Percentiles rank a stretch among this genome's conserved stretches.
phyloP scores from a whole-genome alignment of 53 echinoderm and acorn worm genomes.

The Echinarachnius parma region DNA sequence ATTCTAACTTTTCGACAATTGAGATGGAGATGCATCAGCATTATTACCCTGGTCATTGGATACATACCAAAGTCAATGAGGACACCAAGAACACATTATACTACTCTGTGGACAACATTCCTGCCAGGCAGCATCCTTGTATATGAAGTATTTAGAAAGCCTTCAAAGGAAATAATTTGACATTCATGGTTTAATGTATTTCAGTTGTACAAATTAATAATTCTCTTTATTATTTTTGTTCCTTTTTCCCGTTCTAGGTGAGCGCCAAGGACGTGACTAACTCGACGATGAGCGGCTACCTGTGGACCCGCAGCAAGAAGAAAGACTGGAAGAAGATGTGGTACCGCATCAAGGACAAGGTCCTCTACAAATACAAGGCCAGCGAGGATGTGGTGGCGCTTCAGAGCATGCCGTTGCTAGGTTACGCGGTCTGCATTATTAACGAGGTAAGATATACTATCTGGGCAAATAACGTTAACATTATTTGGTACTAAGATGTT shows the following conservation, averaged over 20 bases:
- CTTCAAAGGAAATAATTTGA: too few relatives aligned
- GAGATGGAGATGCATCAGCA: too few relatives aligned
- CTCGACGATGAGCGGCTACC: constrained; percentile 89
- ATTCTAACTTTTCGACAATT: too few relatives aligned
- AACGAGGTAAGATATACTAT: constrained; percentile 60
- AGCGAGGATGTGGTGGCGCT: constrained; percentile 93
- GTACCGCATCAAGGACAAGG: constrained; percentile 94
- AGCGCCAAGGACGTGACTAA: constrained; percentile 64
- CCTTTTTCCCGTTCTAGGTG: constrained; percentile 55
- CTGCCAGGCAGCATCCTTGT: too few relatives aligned
- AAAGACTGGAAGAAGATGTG: constrained; percentile 90
- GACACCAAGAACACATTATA: too few relatives aligned
- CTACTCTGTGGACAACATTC: too few relatives aligned
- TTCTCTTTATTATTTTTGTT: background rate
- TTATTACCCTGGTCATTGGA: too few relatives aligned
- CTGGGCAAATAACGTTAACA: too few relatives aligned
- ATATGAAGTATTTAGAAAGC: too few relatives aligned
- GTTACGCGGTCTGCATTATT: constrained; percentile 61
- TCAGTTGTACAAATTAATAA: too few relatives aligned
- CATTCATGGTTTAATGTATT: too few relatives aligned
- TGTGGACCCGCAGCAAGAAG: constrained; percentile 57
- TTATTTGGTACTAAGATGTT: background rate
- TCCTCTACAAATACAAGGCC: constrained; percentile 86
- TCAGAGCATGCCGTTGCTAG: constrained; percentile 80
- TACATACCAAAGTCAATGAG: too few relatives aligned